These are phyloP conservation scores for Parnassius mnemosyne DNA, from an alignment of 2,888 invertebrate genomes.

Conservation along the genomic window DNA sequence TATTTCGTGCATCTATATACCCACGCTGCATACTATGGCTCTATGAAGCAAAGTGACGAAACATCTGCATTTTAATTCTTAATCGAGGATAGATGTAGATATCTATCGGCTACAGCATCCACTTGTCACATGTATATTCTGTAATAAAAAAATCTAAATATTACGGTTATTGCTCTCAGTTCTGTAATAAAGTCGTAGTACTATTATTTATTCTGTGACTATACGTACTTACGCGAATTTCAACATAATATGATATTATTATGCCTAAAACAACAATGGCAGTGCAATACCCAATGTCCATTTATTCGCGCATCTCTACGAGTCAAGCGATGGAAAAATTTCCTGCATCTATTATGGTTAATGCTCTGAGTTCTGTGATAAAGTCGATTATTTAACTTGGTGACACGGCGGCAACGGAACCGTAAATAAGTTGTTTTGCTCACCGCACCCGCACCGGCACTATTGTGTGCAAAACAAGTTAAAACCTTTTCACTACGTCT, in stretches of 20 bases:
- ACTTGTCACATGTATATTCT: too few species aligned
- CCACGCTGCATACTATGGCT: too few species aligned
- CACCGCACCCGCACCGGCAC: conserved; percentile 6
- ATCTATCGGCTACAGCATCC: too few species aligned
- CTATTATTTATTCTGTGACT: too few species aligned
- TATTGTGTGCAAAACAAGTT: conserved; percentile 27
- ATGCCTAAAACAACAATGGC: too few species aligned
- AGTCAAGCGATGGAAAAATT: conserved; percentile 12
- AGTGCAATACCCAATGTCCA: background rate
- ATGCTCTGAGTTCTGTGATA: conserved; percentile 23
- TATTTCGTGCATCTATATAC: background rate
- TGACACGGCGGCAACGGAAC: conserved; percentile 6
- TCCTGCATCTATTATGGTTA: conserved; percentile 23
- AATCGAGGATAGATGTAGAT: too few species aligned
- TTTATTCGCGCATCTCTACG: background rate
- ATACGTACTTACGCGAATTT: too few species aligned
- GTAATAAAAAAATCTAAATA: too few species aligned
- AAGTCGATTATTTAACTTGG: conserved; percentile 18
- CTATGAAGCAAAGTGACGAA: too few species aligned
- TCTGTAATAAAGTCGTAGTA: conserved; percentile 21
- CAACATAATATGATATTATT: too few species aligned
- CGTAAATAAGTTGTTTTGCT: conserved; percentile 27
- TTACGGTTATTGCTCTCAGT: conserved; percentile 5
- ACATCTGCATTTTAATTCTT: too few species aligned
- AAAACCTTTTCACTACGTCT: conserved; percentile 12